Conservation (phyloP, 2,113 vertebrate species). For the Thalassarche chlororhynchos region DNA sequence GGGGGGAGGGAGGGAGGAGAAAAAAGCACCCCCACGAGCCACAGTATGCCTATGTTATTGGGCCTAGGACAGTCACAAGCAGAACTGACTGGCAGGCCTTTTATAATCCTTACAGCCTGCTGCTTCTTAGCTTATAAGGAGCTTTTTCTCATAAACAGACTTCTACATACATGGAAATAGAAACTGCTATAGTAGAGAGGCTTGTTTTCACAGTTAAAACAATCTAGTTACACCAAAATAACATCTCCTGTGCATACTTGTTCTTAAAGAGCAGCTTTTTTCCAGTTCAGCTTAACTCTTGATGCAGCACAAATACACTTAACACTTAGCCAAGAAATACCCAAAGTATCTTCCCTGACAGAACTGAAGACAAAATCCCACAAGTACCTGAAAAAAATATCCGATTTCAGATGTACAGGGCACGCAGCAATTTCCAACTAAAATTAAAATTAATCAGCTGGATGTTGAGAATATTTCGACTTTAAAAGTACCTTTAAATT, state of each 20-base stretch:
- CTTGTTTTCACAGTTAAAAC: background rate
- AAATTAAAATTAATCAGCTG: background rate
- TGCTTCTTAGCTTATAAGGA: background rate
- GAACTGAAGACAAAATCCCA: background rate
- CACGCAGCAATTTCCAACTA: background rate
- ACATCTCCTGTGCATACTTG: background rate
- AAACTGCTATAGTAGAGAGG: background rate
- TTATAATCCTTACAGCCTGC: background rate
- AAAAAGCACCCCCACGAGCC: background rate
- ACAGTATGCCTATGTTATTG: background rate
- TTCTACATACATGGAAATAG: background rate
- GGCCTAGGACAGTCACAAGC: background rate
- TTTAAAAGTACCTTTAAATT: background rate
- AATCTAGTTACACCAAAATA: background rate
- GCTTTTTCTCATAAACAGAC: background rate
- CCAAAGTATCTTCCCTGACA: background rate
- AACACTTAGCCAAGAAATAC: background rate
- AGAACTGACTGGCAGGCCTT: background rate
- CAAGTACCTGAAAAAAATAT: background rate
- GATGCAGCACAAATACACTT: background rate
- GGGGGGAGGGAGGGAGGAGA: rapidly evolving
- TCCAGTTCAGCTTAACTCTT: background rate
- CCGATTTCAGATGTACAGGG: background rate
- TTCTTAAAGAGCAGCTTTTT: background rate
- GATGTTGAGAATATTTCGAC: background rate